Base-by-base conservation (phyloP, 1,140 invertebrate species). In the Oreohelix idahoensis region DNA sequence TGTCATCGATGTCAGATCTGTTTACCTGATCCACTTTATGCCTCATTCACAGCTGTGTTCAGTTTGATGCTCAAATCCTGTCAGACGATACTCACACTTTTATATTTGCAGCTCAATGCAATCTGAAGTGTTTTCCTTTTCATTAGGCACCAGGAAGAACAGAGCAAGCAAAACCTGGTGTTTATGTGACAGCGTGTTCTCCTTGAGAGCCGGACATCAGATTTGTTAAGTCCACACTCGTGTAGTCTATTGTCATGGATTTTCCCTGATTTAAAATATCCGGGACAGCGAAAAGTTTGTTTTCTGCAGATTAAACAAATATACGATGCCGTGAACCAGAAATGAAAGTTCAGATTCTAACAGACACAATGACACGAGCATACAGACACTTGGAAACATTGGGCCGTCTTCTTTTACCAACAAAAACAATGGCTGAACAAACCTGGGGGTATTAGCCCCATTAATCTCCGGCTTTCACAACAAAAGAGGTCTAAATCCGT, bases 291-390 rank as follows among this genome's bases (percentile, higher is more conserved):
- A 66, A 5, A 66, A 66, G 63, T 32, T 66, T 35, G 63, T 2
- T 17, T 17, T 15, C 20, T 66, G 63, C 1, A 23, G 63, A 66
- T 66, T 66, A 66, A 32, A 66, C 29, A 66, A 66, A 66, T 66
- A 66, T 66, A 66, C 8, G 29, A 17, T n/a, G 11, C 13, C n/a
- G 63, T 66, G 63, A 32, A 35, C 29, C 63, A 2, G 8, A 4
- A n/a, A 32, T n/a, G 2, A 2, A 23, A 2, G 29, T 35, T n/a
- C 20, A n/a, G 63, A 8, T 5, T 32, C n/a, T 32, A 66, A 35
- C 63, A 66, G 63, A 32, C 63, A 66, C 63, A 66, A 35, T 66
- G 63, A 66, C 63, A 66, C 63, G 63, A 66, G 63, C 63, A 66
- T 66, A 66, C 63, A 66, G 10, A 66, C n/a, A 66, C n/a, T 32